Base-by-base conservation (phyloP, 2,113 vertebrate species). In the Manacus vitellinus region DNA sequence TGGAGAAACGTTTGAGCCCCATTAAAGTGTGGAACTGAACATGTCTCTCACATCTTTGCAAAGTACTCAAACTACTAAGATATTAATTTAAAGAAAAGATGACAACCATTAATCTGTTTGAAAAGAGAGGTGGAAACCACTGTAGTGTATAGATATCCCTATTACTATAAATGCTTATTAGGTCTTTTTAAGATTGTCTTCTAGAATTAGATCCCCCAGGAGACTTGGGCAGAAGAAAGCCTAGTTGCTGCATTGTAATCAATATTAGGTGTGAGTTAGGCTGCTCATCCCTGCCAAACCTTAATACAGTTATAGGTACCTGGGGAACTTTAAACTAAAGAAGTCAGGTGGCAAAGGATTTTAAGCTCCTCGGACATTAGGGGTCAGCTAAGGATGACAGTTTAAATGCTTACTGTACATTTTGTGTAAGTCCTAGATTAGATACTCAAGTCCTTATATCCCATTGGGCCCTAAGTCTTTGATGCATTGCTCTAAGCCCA, bases 331-430 rank as follows among this genome's bases (percentile, higher is more conserved):
- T 95, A 94, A 95, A 95, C 71, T 85, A 52, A 84, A 88, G 75
- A 92, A 94, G 72, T 94, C 75, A 86, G 63, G 46, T 84, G 68
- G 82, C 82, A 67, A 88, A 92, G 68, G 85, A 92, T 93, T 96
- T 96, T 95, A 95, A 95, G 85, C 55, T 88, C 63, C 67, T 91
- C 0, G 10, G 83, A 94, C 67, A 70, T 96, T 80, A 92, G 49
- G 76, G 91, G 91, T 92, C 95, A 96, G 88, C 72, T 95, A 59
- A 94, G 86, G 94, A 94, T 94, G 91, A 96, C 92, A 94, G 88
- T 96, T 94, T 94, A 93, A 96, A 85, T 93, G 94, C 91, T 97
- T 95, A 88, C 83, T 84, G 85, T 95, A 97, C 95, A 92, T 94
- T 95, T 94, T 91, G 59, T 88, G 59, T 92, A 96, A 95, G 44